Percentiles rank a stretch among this genome's conserved stretches.
Evolutionary conservation across 2,888 invertebrate genomes (phyloP).

Genomic region (Zaprionus lineosus): DNA sequence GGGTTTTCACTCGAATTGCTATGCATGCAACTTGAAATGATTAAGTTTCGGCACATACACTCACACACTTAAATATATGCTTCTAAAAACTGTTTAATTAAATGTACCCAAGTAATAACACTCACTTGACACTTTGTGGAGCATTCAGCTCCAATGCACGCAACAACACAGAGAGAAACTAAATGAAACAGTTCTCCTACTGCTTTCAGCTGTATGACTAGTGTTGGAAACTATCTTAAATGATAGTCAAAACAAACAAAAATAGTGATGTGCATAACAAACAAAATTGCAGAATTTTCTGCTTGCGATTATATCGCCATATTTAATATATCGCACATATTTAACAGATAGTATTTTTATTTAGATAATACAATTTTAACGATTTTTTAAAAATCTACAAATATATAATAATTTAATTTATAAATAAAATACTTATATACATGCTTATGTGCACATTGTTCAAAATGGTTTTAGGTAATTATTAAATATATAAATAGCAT

Average conservation of each 20-base stretch:
- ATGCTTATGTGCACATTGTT: too few species aligned
- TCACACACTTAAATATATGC: constrained; percentile 26
- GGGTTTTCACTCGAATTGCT: constrained; percentile 62
- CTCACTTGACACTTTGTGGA: constrained; percentile 37
- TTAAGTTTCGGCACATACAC: constrained; percentile 16
- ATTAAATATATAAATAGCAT: background rate
- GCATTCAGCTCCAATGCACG: constrained; percentile 39
- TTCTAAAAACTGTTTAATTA: constrained; percentile 46
- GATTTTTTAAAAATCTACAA: background rate
- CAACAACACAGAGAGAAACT: constrained; percentile 46
- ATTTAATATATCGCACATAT: background rate
- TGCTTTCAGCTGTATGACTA: constrained; percentile 47
- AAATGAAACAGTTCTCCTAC: constrained; percentile 16
- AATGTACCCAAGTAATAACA: constrained; percentile 41
- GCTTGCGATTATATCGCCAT: constrained; percentile 30
- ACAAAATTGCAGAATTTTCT: constrained; percentile 10
- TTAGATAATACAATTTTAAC: too few species aligned
- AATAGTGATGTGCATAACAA: constrained; percentile 18
- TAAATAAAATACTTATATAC: background rate
- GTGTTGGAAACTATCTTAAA: constrained; percentile 39
- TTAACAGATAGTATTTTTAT: background rate
- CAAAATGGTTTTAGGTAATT: background rate
- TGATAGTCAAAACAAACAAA: constrained; percentile 52
- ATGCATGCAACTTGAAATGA: constrained; percentile 61
- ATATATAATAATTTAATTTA: background rate